These are phyloP conservation scores for Gryllus longicercus DNA, from an alignment of 2,888 invertebrate species.

Conservation along the genomic window DNA sequence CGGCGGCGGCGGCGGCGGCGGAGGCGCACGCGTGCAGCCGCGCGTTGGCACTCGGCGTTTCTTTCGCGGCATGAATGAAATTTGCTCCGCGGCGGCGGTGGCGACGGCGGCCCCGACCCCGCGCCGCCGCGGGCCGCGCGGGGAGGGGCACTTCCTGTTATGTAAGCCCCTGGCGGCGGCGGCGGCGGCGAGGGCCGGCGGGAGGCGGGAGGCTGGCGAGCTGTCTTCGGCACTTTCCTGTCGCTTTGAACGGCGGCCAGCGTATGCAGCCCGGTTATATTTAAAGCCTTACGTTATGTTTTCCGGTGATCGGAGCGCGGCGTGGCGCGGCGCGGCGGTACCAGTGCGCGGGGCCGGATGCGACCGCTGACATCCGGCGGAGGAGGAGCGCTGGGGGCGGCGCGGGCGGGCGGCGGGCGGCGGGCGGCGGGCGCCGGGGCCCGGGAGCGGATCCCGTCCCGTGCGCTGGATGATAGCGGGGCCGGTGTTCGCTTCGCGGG, in stretches of 20 bases:
- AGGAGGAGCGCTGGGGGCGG: neutral
- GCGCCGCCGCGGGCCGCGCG: neutral
- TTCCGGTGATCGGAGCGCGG: neutral
- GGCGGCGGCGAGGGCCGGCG: too few relatives aligned
- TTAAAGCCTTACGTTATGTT: constrained; percentile 17
- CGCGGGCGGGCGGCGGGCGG: neutral
- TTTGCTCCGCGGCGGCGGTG: neutral
- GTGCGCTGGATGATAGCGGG: too few relatives aligned
- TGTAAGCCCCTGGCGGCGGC: neutral
- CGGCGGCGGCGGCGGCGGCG: too few relatives aligned
- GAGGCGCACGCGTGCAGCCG: too few relatives aligned
- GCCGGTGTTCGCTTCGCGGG: too few relatives aligned
- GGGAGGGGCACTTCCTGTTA: constrained; percentile 17
- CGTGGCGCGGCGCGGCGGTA: neutral
- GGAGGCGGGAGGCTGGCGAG: neutral
- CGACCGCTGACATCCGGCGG: neutral
- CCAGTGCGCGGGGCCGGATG: neutral
- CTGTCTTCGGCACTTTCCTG: neutral
- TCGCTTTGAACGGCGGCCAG: neutral
- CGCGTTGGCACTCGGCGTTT: neutral
- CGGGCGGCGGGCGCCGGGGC: too few relatives aligned
- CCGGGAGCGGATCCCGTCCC: too few relatives aligned
- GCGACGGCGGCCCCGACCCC: constrained; percentile 4
- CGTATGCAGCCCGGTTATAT: constrained; percentile 17
- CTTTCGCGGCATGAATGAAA: constrained; percentile 1